Conservation (phyloP, 2,113 vertebrate genomes). For the Sorex araneus region DNA sequence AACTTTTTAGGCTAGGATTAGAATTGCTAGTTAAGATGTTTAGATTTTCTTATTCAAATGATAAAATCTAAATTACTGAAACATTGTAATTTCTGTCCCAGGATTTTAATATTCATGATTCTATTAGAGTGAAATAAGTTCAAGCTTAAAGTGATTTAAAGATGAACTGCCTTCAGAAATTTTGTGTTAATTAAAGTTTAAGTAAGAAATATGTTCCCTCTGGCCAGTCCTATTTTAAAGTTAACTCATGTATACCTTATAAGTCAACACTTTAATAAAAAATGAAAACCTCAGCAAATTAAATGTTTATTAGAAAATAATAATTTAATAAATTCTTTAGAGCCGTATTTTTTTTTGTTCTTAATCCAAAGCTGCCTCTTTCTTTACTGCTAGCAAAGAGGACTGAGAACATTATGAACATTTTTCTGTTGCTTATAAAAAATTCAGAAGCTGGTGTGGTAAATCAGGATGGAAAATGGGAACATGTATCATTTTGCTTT, state of each 20-base stretch:
- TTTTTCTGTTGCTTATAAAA: conserved; percentile 18
- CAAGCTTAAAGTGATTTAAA: conserved; percentile 59
- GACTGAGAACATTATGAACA: background rate
- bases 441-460: background rate
- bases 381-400: conserved; percentile 5
- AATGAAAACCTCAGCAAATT: background rate
- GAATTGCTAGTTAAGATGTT: conserved; percentile 44
- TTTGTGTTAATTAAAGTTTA: conserved; percentile 22
- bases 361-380: conserved; percentile 9
- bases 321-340: background rate
- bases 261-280: conserved; percentile 36
- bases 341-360: background rate
- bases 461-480: background rate
- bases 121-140: background rate
- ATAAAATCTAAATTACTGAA: conserved; percentile 49
- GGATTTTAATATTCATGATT: conserved; percentile 33
- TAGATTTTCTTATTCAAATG: conserved; percentile 24
- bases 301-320: conserved; percentile 10
- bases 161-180: conserved; percentile 29
- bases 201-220: background rate
- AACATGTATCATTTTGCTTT: background rate
- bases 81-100: conserved; percentile 56
- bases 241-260: background rate
- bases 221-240: conserved; percentile 43
- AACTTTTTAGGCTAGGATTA: conserved; percentile 22